Conservation (phyloP, 2,888 invertebrate genomes). For the Scaptomyza parva region DNA sequence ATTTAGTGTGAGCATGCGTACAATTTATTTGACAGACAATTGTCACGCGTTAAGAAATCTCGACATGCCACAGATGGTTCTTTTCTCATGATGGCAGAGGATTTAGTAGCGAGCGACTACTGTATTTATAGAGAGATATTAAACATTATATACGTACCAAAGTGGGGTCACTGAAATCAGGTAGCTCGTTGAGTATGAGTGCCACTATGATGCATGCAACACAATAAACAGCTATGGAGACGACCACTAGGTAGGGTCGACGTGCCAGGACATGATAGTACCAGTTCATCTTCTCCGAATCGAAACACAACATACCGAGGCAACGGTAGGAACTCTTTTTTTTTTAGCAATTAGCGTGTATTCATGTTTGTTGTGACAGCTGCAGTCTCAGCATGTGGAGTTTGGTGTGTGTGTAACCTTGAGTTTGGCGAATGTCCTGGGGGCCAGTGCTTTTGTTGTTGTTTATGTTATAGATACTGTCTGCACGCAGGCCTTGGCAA, state of each 20-base stretch:
- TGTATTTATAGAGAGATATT: neutral
- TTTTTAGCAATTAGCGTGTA: constrained; percentile 17
- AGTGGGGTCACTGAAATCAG: constrained; percentile 94
- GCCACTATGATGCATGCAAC: constrained; percentile 89
- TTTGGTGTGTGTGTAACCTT: constrained; percentile 52
- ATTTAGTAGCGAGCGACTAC: neutral
- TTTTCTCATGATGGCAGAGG: neutral
- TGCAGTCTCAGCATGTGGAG: constrained; percentile 22
- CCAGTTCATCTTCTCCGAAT: constrained; percentile 85
- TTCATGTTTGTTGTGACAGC: constrained; percentile 30
- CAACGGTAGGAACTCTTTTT: constrained; percentile 4
- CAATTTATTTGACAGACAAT: constrained; percentile 19
- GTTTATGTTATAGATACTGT: constrained; percentile 71
- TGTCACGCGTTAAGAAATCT: constrained; percentile 1
- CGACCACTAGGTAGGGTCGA: constrained; percentile 88
- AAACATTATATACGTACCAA: constrained; percentile 86
- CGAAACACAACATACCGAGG: constrained; percentile 68
- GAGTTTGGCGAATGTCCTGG: constrained; percentile 39
- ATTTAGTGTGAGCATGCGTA: constrained; percentile 46
- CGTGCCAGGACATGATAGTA: constrained; percentile 89
- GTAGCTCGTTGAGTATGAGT: constrained; percentile 87
- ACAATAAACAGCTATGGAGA: constrained; percentile 88
- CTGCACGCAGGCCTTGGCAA: constrained; percentile 24
- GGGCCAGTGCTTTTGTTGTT: constrained; percentile 62
- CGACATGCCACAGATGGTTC: neutral